phyloP scores from a whole-genome alignment of 2,888 invertebrate genomes.

The Dynastes maya region DNA sequence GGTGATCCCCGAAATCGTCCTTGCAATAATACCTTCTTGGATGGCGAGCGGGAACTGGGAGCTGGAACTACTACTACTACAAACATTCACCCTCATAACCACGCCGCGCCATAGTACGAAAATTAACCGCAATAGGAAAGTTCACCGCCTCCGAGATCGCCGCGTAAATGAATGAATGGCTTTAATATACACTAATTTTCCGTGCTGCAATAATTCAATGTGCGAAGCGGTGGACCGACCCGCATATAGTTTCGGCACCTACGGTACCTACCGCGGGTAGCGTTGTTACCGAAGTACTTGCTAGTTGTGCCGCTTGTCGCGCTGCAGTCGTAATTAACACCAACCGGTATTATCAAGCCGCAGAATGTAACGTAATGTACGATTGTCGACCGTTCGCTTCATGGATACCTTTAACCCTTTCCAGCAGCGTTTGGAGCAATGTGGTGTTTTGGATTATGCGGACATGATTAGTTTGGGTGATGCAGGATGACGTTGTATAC shows the following conservation, averaged over 20 bases:
- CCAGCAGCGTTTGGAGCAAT: not conserved
- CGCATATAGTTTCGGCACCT: not conserved
- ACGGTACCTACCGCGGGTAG: not conserved
- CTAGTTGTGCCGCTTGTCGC: not conserved
- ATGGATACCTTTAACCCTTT: constrained; percentile 23
- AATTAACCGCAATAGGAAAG: constrained; percentile 62
- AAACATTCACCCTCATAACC: constrained; percentile 14
- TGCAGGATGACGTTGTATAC: not conserved
- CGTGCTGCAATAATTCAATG: constrained; percentile 44
- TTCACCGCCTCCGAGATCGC: constrained; percentile 60
- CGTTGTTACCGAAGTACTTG: not conserved
- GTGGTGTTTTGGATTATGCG: constrained; percentile 19
- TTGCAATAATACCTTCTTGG: constrained; percentile 37
- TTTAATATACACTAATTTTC: constrained; percentile 60
- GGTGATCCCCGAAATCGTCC: constrained; percentile 63
- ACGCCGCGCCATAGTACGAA: constrained; percentile 46
- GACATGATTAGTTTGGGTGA: constrained; percentile 14
- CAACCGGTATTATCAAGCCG: constrained; percentile 37
- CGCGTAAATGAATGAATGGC: constrained; percentile 58
- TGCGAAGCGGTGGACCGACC: constrained; percentile 20
- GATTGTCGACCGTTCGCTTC: not conserved
- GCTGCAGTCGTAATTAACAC: constrained; percentile 43
- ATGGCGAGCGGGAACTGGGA: constrained; percentile 43
- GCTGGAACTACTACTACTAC: not conserved
- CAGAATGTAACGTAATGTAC: constrained; percentile 40